Evolutionary conservation across 53 echinoderm and acorn worm species (phyloP), one percentile per base, ranked within the genome.

Genomic region (Echinarachnius parma): DNA sequence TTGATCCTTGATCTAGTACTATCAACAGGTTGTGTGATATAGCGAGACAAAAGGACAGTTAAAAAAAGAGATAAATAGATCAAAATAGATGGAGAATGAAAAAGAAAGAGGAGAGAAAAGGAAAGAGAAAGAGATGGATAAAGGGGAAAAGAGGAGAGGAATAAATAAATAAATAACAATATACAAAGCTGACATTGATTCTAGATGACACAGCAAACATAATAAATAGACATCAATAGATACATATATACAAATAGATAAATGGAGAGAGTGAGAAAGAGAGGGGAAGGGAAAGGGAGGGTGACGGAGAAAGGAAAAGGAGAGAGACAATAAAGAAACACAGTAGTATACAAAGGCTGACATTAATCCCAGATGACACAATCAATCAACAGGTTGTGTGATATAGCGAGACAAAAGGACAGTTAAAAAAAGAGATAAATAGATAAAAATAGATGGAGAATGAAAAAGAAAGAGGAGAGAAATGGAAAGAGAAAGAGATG

Each of bases 221-320:
- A 7, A 39, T 39, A 7, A 39, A 9, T 7, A 9, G 13, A 13
- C 42, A 39, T 39, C 13, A 13, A 9, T 13, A 39, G 7, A 9
- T 7, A 7, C 42, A 39, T 7, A 39, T 7, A 39, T 7, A 39
- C 13, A 39, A 13, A 39, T 7, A 39, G 7, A 39, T 7, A 39
- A 13, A 39, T 7, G 42, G 42, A 39, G 42, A n/a, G 53, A 53
- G 19, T 10, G 53, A 53, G 32, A 60, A 29, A 60, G 32, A 60
- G 32, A 60, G 61, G 10, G 61, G 27, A 26, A 15, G 24, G n/a
- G 32, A 15, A 60, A 15, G 24, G 61, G 9, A 27, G 8, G 31
- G 26, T 9, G 9, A 31, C 8, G n/a, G 16, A n/a, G n/a, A n/a
- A n/a, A n/a, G n/a, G n/a, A n/a, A n/a, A n/a, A n/a, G n/a, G n/a